Evolutionary conservation across 2,113 vertebrate species (phyloP).

Genomic region (Glaucidium brasilianum): DNA sequence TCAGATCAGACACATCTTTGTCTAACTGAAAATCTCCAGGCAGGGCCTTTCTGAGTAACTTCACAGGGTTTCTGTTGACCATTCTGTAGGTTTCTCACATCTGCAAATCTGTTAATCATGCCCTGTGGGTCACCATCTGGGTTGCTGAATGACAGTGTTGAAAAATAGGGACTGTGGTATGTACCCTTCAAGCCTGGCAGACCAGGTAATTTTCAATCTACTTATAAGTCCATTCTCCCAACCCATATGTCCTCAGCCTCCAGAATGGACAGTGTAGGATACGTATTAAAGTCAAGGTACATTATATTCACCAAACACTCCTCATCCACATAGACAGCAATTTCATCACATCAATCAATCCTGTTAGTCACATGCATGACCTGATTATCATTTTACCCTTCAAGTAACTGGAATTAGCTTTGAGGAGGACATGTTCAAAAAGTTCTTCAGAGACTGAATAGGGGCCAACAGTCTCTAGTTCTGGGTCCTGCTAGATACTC

Average conservation of each 20-base stretch:
- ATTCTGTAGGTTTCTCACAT: background rate
- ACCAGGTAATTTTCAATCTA: background rate
- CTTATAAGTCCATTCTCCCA: background rate
- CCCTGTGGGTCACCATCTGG: no score
- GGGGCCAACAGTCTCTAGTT: background rate
- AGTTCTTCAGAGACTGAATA: background rate
- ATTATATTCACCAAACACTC: background rate
- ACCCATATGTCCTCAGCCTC: background rate
- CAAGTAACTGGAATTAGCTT: background rate
- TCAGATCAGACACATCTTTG: background rate
- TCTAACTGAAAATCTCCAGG: background rate
- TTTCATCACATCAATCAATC: background rate
- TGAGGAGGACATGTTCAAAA: background rate
- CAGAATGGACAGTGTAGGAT: background rate
- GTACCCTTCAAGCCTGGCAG: background rate
- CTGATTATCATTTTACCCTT: background rate
- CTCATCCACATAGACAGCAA: background rate
- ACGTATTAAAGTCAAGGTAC: background rate
- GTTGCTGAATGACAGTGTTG: background rate
- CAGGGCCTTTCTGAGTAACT: background rate
- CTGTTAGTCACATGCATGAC: background rate
- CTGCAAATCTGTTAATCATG: background rate
- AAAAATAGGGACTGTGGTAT: background rate
- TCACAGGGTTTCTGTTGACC: background rate
- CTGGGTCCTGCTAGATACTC: background rate